Conservation (phyloP, 2,888 invertebrate species). For the Erynnis tages region DNA sequence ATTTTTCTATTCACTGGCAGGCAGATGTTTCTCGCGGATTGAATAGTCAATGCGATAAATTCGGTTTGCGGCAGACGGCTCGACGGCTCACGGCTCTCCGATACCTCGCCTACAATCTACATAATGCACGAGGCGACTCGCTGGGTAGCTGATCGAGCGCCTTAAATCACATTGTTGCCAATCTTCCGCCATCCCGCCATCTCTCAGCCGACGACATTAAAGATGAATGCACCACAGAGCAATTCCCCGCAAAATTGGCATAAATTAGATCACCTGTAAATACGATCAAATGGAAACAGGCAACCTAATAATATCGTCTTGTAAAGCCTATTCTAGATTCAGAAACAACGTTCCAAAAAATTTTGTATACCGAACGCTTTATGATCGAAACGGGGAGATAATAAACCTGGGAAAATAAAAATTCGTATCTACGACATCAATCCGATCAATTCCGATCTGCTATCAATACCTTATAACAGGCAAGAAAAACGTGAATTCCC, state of each 20-base stretch:
- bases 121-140: constrained; percentile 59
- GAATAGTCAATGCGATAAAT: constrained; percentile 79
- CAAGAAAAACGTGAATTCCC: not conserved
- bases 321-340: not conserved
- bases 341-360: not conserved
- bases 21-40: constrained; percentile 70
- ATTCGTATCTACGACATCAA: constrained; percentile 1
- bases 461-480: not conserved
- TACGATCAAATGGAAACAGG: constrained; percentile 3
- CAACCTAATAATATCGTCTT: not conserved
- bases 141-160: constrained; percentile 32
- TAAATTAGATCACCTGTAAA: constrained; percentile 14
- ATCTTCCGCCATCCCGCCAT: constrained; percentile 27
- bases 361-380: not conserved
- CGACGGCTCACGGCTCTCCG: constrained; percentile 41
- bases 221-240: constrained; percentile 22
- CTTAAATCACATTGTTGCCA: constrained; percentile 38
- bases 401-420: too few species aligned
- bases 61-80: constrained; percentile 64
- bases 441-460: not conserved
- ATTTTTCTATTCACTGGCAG: constrained; percentile 56
- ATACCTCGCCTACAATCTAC: constrained; percentile 58
- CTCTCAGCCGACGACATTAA: constrained; percentile 17
- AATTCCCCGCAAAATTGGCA: constrained; percentile 17
- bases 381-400: not conserved